phyloP scores from a whole-genome alignment of 2,113 vertebrate genomes.

The Plecturocebus donacophilus region DNA sequence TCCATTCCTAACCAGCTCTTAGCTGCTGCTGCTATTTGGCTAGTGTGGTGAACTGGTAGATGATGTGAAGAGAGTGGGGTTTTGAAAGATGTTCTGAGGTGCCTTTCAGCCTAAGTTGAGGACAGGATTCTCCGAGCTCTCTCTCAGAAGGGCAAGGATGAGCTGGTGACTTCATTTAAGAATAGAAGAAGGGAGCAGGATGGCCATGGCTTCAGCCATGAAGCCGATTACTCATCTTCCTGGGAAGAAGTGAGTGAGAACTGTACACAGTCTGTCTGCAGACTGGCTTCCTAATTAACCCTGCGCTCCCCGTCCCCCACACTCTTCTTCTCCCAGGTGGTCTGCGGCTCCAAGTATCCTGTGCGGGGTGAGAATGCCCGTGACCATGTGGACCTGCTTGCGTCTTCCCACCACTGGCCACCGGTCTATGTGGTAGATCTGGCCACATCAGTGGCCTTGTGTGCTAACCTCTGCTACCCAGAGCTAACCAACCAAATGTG shows the following conservation, averaged over 20 bases:
- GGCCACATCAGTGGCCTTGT: conserved; percentile 93
- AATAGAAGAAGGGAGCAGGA: neutral
- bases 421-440: conserved; percentile 94
- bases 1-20: neutral
- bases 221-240: neutral
- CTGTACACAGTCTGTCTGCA: too few species aligned
- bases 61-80: neutral
- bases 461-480: conserved; percentile 92
- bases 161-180: neutral
- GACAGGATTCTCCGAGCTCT: neutral
- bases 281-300: neutral
- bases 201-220: neutral
- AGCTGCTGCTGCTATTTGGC: neutral
- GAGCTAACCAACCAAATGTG: conserved; percentile 94
- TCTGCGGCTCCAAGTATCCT: conserved; percentile 96
- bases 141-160: neutral
- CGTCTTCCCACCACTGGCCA: conserved; percentile 96
- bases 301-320: neutral
- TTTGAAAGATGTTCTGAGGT: neutral
- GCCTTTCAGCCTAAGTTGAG: neutral
- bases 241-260: neutral
- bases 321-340: conserved; percentile 85
- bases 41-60: neutral
- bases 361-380: conserved; percentile 94
- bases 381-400: conserved; percentile 95